A percentile compares a stretch with the other conserved stretches of the same genome.
phyloP scores from a whole-genome alignment of 2,113 vertebrate species.

The Tiliqua scincoides region DNA sequence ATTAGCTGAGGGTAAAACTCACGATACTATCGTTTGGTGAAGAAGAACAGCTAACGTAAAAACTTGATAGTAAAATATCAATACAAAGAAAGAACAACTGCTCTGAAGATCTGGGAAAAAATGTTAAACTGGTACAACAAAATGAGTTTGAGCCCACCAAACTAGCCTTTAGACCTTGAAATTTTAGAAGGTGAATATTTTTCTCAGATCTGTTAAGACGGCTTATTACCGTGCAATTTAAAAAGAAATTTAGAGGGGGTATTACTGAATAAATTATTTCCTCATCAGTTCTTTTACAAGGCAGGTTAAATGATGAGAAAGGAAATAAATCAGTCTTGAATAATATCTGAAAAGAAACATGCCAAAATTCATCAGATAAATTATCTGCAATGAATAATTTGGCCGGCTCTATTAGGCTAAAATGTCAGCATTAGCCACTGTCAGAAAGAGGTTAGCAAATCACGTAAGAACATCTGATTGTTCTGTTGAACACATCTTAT shows the following conservation, averaged over 20 bases:
- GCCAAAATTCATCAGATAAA: constrained; percentile 27
- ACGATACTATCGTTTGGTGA: no score
- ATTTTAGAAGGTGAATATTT: neutral
- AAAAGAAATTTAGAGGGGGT: neutral
- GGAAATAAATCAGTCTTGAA: neutral
- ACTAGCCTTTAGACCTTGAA: neutral
- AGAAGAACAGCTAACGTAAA: no score
- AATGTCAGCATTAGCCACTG: constrained; percentile 31
- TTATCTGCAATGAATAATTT: constrained; percentile 15
- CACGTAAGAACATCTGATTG: constrained; percentile 22
- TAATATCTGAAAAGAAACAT: constrained; percentile 43
- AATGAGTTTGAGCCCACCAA: no score
- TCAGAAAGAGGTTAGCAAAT: constrained; percentile 21
- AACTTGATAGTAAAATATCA: neutral
- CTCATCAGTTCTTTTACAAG: constrained; percentile 23
- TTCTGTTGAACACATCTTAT: constrained; percentile 18
- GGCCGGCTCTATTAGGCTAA: constrained; percentile 11
- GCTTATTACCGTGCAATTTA: constrained; percentile 12
- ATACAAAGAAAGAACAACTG: neutral
- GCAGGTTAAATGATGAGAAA: constrained; percentile 19
- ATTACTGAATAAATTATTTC: constrained; percentile 37
- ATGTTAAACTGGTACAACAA: no score
- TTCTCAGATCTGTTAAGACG: neutral
- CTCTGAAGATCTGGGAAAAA: no score
- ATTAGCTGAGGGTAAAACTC: no score